phyloP scores from a whole-genome alignment of 2,113 vertebrate species.

The Syrmaticus mikado region DNA sequence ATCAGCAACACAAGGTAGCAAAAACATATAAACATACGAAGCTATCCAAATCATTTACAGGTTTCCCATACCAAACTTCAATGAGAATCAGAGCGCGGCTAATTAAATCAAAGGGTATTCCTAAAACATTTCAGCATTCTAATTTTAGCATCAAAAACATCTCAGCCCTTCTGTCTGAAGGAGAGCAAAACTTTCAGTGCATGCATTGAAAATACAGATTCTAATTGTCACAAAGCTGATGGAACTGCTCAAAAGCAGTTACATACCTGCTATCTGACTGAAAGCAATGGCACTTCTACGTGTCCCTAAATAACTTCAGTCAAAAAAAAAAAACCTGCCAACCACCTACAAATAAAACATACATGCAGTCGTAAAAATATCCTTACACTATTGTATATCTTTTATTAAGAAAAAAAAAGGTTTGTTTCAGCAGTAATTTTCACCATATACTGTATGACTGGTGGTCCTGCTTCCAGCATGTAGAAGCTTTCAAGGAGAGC shows the following conservation, averaged over 20 bases:
- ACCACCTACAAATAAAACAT: no score
- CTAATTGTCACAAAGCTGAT: background rate
- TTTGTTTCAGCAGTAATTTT: background rate
- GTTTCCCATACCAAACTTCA: background rate
- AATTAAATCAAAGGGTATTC: background rate
- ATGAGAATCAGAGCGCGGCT: background rate
- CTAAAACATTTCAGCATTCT: background rate
- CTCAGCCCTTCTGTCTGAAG: background rate
- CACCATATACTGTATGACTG: background rate
- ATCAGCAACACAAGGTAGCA: background rate
- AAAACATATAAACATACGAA: background rate
- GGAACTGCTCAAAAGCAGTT: background rate
- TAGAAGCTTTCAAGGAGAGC: background rate
- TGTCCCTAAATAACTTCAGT: background rate
- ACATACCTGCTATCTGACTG: background rate
- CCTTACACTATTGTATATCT: background rate
- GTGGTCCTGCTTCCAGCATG: background rate
- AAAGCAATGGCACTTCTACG: background rate
- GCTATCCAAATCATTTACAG: background rate
- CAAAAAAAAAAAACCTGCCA: background rate
- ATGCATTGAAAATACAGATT: background rate
- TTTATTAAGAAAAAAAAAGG: background rate
- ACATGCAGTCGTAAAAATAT: background rate
- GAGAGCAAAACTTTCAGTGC: background rate
- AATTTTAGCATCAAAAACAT: background rate